phyloP scores from a whole-genome alignment of 2,888 invertebrate species.

The Lottia scabra region DNA sequence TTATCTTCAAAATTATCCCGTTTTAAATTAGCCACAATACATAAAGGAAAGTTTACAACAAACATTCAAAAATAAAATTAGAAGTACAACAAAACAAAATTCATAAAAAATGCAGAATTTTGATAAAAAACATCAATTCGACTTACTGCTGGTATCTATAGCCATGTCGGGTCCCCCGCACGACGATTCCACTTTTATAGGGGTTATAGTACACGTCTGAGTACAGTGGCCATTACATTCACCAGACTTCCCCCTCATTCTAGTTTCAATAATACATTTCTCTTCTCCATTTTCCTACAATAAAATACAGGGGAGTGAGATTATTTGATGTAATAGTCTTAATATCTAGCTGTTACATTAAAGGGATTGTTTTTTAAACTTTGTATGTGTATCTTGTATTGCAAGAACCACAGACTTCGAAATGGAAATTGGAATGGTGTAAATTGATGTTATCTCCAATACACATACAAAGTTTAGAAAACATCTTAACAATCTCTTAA shows the following conservation, averaged over 20 bases:
- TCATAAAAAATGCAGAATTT: neutral
- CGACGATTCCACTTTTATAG: conserved; percentile 51
- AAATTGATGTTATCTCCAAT: too few species aligned
- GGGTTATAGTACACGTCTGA: conserved; percentile 58
- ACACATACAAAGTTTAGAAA: too few species aligned
- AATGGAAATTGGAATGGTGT: too few species aligned
- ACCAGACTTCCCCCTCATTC: conserved; percentile 48
- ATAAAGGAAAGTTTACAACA: neutral
- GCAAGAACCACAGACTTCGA: too few species aligned
- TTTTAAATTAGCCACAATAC: too few species aligned
- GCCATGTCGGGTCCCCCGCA: conserved; percentile 34
- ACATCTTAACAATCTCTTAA: too few species aligned
- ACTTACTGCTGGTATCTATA: conserved; percentile 18
- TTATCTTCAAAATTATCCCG: too few species aligned
- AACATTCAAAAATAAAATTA: neutral
- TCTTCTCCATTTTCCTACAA: conserved; percentile 62
- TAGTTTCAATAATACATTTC: conserved; percentile 63
- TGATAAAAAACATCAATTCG: neutral
- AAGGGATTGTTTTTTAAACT: too few species aligned
- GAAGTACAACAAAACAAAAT: neutral
- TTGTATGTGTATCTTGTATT: too few species aligned
- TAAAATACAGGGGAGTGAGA: neutral
- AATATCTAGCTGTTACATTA: too few species aligned
- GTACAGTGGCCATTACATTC: conserved; percentile 57
- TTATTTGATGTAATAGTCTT: too few species aligned